phyloP scores from a whole-genome alignment of 2,888 invertebrate genomes.

The Ophion ventricosus region DNA sequence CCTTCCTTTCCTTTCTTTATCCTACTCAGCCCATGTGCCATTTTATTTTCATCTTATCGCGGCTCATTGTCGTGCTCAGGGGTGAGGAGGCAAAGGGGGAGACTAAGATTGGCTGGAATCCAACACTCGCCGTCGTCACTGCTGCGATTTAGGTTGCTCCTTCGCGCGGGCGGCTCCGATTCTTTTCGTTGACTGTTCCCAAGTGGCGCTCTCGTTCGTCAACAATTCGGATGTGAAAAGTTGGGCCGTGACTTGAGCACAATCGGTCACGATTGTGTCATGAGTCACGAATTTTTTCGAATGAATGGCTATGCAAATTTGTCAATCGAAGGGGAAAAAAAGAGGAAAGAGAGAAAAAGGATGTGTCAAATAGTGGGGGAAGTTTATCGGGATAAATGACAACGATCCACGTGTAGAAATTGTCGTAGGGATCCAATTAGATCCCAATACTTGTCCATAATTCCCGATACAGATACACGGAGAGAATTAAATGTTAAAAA shows the following conservation, averaged over 20 bases:
- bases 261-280: neutral
- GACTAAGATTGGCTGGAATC: slow-evolving; percentile 30
- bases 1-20: neutral
- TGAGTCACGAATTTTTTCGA: too few species aligned
- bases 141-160: neutral
- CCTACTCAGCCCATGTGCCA: neutral
- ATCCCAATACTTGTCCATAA: too few species aligned
- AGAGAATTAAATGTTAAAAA: too few species aligned
- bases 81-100: slow-evolving; percentile 13
- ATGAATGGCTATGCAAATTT: neutral
- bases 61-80: slow-evolving; percentile 55
- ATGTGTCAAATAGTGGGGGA: too few species aligned
- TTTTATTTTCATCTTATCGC: slow-evolving; percentile 6
- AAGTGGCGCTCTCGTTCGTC: slow-evolving; percentile 23
- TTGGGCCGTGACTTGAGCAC: neutral
- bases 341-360: neutral
- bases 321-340: neutral
- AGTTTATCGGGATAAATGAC: too few species aligned
- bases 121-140: slow-evolving; percentile 4
- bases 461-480: too few species aligned
- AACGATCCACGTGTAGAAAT: too few species aligned
- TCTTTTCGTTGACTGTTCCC: slow-evolving; percentile 20
- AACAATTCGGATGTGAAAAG: slow-evolving; percentile 6
- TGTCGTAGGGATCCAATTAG: too few species aligned
- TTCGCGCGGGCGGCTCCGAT: neutral